Evolutionary conservation across 2,113 vertebrate genomes (phyloP).

Genomic region (Cyprinodon tularosa): DNA sequence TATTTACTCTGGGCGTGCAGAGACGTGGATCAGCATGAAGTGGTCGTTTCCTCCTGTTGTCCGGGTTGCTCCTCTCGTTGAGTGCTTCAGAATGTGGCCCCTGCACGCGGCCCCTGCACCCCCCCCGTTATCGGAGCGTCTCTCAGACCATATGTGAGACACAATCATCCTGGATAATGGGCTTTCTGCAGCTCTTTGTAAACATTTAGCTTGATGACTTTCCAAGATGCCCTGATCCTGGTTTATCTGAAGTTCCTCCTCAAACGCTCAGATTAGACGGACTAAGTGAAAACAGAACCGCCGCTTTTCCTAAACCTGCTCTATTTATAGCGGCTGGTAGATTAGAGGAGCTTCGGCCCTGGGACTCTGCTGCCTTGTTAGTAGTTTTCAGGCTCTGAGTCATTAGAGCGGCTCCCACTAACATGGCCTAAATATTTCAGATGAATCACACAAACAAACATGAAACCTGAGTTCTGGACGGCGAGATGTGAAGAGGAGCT

Average conservation of each 20-base stretch:
- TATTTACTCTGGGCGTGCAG: too few species aligned
- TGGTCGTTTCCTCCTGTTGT: too few species aligned
- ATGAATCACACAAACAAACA: slow-evolving; percentile 15
- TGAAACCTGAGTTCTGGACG: not conserved
- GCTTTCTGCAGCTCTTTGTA: slow-evolving; percentile 66
- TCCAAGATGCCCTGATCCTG: slow-evolving; percentile 65
- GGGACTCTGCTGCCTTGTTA: slow-evolving; percentile 2
- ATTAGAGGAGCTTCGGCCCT: slow-evolving; percentile 37
- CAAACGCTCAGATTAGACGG: slow-evolving; percentile 59
- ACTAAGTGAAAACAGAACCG: slow-evolving; percentile 58
- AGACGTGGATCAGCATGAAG: too few species aligned
- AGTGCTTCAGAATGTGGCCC: too few species aligned
- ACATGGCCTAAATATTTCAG: slow-evolving; percentile 21
- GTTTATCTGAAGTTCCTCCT: slow-evolving; percentile 70
- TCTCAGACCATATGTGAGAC: not conserved
- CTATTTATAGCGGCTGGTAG: slow-evolving; percentile 57
- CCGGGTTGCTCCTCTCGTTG: too few species aligned
- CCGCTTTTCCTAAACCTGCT: slow-evolving; percentile 10
- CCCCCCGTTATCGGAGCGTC: not conserved
- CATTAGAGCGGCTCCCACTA: slow-evolving; percentile 32
- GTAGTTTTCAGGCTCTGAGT: slow-evolving; percentile 27
- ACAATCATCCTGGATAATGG: slow-evolving; percentile 51
- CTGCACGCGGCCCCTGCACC: too few species aligned
- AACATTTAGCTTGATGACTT: slow-evolving; percentile 77
- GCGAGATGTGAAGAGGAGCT: not conserved